Evolutionary conservation across 2,113 vertebrate genomes (phyloP).

Genomic region (Charina bottae): DNA sequence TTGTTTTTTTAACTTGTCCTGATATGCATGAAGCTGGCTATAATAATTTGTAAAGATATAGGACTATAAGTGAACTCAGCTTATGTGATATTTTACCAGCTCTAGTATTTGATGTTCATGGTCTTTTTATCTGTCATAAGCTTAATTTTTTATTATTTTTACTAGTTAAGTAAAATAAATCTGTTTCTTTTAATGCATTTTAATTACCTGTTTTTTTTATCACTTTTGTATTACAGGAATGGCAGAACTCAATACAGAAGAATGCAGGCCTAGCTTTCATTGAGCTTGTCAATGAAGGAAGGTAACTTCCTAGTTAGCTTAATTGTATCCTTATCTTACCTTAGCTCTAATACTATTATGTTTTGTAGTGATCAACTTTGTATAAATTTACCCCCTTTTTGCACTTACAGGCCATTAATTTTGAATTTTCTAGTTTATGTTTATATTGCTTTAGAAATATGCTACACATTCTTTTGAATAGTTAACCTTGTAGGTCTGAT

Average conservation of each 20-base stretch:
- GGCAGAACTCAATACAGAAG: constrained; percentile 96
- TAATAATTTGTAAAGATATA: neutral
- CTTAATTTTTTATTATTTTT: neutral
- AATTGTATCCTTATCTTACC: neutral
- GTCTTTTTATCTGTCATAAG: neutral
- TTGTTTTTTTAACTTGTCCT: neutral
- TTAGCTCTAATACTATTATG: neutral
- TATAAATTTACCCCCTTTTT: constrained; percentile 32
- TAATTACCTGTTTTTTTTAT: neutral
- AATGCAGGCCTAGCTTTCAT: constrained; percentile 90
- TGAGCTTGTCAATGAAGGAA: constrained; percentile 91
- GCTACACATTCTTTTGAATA: neutral
- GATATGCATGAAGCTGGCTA: neutral
- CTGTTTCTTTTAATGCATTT: neutral
- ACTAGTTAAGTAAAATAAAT: neutral
- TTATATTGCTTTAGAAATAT: neutral
- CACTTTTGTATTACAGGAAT: constrained; percentile 77
- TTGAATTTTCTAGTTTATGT: neutral
- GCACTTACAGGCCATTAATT: neutral
- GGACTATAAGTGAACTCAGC: neutral
- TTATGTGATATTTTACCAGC: neutral
- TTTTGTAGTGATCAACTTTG: neutral
- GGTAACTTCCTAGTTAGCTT: constrained; percentile 70
- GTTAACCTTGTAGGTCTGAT: neutral
- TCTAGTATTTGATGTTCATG: neutral